phyloP scores from a whole-genome alignment of 23 tunicate genomes.

The Ascidia mentula region DNA sequence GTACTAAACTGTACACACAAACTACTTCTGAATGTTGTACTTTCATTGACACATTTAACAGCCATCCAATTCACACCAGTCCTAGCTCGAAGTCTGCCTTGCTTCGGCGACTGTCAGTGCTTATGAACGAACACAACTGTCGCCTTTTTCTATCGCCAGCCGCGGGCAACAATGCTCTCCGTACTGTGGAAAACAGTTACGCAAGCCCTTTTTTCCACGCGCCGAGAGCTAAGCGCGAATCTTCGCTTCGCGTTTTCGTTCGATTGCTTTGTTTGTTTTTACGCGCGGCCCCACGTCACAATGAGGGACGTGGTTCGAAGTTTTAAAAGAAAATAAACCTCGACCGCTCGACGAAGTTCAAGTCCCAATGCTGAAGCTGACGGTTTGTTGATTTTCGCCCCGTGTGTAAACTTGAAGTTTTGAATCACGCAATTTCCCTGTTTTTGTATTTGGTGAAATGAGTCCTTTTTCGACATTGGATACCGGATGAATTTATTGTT shows the following conservation, averaged over 20 bases:
- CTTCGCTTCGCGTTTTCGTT: background rate
- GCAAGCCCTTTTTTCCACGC: background rate
- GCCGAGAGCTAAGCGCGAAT: background rate
- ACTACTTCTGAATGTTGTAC: too few species aligned
- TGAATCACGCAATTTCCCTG: too few species aligned
- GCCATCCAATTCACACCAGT: too few species aligned
- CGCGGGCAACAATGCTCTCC: background rate
- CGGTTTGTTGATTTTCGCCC: too few species aligned
- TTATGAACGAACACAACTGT: background rate
- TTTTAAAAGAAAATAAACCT: conserved; percentile 7
- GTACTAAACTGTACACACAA: too few species aligned
- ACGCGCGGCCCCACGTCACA: background rate
- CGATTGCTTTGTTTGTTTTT: background rate
- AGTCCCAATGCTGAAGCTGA: too few species aligned
- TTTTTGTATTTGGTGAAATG: too few species aligned
- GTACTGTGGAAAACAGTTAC: background rate
- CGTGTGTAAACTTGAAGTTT: too few species aligned
- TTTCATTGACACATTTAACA: too few species aligned
- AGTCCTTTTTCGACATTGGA: too few species aligned
- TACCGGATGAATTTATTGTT: too few species aligned
- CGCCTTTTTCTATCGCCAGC: background rate
- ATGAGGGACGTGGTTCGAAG: background rate
- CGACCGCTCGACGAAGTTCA: background rate
- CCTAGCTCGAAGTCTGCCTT: too few species aligned
- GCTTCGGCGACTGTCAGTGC: background rate